Evolutionary conservation across 2,797 vertebrate genomes (phyloP), one percentile per base, ranked within the genome.

Genomic region (Molossus alvarezi): DNA sequence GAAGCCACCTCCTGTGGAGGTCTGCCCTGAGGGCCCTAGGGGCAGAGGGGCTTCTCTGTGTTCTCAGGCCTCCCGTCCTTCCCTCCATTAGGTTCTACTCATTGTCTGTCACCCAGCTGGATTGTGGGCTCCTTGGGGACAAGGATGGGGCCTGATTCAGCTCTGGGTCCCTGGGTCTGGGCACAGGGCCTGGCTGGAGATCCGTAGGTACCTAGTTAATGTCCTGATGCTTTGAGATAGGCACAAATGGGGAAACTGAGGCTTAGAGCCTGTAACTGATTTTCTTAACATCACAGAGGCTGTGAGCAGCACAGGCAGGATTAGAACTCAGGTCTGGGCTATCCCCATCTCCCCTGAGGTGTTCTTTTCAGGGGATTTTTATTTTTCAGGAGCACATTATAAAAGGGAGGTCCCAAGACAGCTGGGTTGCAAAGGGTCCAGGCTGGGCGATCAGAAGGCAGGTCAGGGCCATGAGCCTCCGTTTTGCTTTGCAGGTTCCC

Each of bases 401-500:
- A 73, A 69, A 76, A 65, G 69, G n/a, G 20, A 84, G 60, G 71
- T 65, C 20, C 12, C 5, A 69, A 94, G 88, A 33, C 1, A 53
- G 62, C 33, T 8, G 58, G 48, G 48, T 41, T 25, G 20, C 41
- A 37, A 79, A 51, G 7, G 17, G 23, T 25, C 15, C 33, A 12
- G 27, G n/a, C 55, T 29, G 33, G 88, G 67, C 65, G 15, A 33
- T 21, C 33, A 17, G 45, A 69, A 0, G 6, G 77, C 89, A 33
- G 60, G 75, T 93, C 71, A 51, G 41, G 92, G 95, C 96, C 60
- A 81, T 83, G 33, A 53, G 23, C 71, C 83, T 60, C 81, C 9
- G 6, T 65, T 23, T 18, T 1, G 27, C 3, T 76, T 0, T 0
- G 2, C 0, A 18, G 29, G 53, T 15, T 53, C 53, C 3, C 27